Conservation (phyloP, 2,888 invertebrate genomes). For the Drosophila multiciliata region DNA sequence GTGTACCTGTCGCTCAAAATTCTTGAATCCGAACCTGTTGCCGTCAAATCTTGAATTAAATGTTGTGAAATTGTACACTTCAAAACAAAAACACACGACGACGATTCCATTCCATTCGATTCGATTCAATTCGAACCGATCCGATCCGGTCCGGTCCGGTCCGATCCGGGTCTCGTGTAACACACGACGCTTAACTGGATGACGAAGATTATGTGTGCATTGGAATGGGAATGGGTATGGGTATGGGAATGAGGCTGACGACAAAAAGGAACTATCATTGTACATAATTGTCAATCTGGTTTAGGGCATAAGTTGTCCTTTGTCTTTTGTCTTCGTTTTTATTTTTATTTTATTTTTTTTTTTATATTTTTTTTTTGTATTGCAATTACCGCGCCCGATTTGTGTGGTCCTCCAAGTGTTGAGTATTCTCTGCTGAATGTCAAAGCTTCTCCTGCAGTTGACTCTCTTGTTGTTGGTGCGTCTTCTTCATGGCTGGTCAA, state of each 20-base stretch:
- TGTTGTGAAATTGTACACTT: constrained; percentile 83
- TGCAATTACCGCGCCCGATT: constrained; percentile 60
- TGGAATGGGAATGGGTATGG: not conserved
- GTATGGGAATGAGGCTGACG: constrained; percentile 10
- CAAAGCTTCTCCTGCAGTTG: constrained; percentile 22
- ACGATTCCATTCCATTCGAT: not conserved
- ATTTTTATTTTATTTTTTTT: constrained; percentile 1
- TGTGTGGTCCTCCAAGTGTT: constrained; percentile 62
- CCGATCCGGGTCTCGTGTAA: constrained; percentile 45
- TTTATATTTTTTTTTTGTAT: constrained; percentile 26
- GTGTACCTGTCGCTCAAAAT: constrained; percentile 71
- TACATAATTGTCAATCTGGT: constrained; percentile 77
- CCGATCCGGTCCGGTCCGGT: not conserved
- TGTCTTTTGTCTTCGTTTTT: constrained; percentile 11
- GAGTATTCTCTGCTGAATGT: constrained; percentile 24
- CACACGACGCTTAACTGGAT: constrained; percentile 29
- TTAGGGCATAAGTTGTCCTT: constrained; percentile 38
- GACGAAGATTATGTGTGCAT: not conserved
- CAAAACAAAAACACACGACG: constrained; percentile 59
- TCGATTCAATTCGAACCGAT: not conserved
- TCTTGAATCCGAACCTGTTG: constrained; percentile 52
- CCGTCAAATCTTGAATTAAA: constrained; percentile 77
- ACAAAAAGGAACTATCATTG: constrained; percentile 78
- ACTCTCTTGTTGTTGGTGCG: constrained; percentile 3
- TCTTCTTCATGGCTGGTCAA: constrained; percentile 56